phyloP scores from a whole-genome alignment of 2,113 vertebrate species.

The Charadrius vociferus region DNA sequence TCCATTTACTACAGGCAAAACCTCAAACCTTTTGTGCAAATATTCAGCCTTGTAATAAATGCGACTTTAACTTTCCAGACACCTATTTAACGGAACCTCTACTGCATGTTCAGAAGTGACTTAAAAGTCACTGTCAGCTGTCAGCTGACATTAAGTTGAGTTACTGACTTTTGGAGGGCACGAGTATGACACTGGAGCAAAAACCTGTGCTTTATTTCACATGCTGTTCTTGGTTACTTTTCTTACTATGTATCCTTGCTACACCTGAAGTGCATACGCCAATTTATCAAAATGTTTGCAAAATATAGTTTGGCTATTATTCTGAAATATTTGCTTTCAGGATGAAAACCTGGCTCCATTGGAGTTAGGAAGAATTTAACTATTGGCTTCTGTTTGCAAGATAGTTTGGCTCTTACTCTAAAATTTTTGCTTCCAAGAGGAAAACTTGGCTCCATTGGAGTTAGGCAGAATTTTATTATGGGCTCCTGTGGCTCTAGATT shows the following conservation, averaged over 20 bases:
- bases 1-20: not conserved
- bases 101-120: not conserved
- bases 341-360: not conserved
- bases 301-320: not conserved
- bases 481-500: not conserved
- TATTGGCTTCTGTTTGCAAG: not conserved
- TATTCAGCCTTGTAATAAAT: not conserved
- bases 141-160: not conserved
- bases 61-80: not conserved
- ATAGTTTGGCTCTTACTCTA: not conserved
- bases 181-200: not conserved
- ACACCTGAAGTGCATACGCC: not conserved
- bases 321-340: not conserved
- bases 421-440: not conserved
- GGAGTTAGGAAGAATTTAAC: not conserved
- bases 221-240: not conserved
- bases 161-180: not conserved
- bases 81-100: not conserved
- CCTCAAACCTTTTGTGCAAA: not conserved
- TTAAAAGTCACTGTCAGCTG: not conserved
- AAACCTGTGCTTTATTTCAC: not conserved
- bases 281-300: not conserved
- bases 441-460: not conserved
- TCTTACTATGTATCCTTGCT: not conserved
- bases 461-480: not conserved